Evolutionary conservation across 2,113 vertebrate genomes (phyloP).

Genomic region (Poeciliopsis prolifica): DNA sequence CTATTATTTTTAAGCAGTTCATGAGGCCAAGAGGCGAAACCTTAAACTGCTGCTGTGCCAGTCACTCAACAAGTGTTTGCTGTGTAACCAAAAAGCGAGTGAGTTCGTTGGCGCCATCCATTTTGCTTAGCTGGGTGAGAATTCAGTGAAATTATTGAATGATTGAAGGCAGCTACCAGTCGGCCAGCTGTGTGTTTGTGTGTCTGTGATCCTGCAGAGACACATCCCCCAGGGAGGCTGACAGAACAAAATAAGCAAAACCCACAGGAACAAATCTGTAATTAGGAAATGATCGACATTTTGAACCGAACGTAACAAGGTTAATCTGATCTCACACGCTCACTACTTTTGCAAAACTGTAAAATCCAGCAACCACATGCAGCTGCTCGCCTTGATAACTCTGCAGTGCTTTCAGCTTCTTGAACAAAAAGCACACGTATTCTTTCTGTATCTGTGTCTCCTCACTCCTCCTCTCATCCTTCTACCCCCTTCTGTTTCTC

Average conservation of each 20-base stretch:
- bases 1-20: too few relatives aligned
- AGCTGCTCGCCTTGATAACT: conserved; percentile 18
- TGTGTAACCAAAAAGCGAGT: too few relatives aligned
- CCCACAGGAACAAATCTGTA: conserved; percentile 1
- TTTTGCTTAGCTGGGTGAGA: too few relatives aligned
- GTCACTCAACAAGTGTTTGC: too few relatives aligned
- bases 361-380: conserved; percentile 16
- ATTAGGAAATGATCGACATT: conserved; percentile 6
- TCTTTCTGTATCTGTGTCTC: conserved; percentile 29
- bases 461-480: conserved; percentile 42
- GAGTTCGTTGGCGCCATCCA: too few relatives aligned
- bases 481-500: conserved; percentile 69
- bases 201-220: background rate
- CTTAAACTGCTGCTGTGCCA: too few relatives aligned
- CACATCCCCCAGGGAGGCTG: background rate
- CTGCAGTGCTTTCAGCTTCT: conserved; percentile 37
- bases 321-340: conserved; percentile 16
- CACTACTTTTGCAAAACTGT: background rate
- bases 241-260: background rate
- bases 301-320: conserved; percentile 22
- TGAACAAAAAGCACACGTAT: conserved; percentile 42
- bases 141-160: too few relatives aligned
- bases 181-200: background rate
- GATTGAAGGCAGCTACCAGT: too few relatives aligned
- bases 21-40: too few relatives aligned